Evolutionary conservation across 2,888 invertebrate genomes (phyloP).

Genomic region (Heliconius sara): DNA sequence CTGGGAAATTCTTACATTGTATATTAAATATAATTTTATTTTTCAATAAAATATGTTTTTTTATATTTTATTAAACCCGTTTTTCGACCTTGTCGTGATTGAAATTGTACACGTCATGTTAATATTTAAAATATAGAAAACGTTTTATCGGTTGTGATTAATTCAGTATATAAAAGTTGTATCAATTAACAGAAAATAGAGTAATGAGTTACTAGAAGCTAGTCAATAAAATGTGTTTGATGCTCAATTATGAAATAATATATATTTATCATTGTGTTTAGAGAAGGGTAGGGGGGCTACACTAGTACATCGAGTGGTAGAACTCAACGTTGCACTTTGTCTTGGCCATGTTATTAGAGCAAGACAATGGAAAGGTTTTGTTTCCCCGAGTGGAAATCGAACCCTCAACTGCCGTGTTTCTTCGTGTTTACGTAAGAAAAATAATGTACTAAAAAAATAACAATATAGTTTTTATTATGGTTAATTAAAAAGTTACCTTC

Average conservation of each 20-base stretch:
- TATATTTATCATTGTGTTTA: too few relatives aligned
- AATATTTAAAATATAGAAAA: background rate
- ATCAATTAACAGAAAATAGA: background rate
- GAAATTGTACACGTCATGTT: background rate
- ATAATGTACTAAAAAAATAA: background rate
- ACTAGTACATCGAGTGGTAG: too few relatives aligned
- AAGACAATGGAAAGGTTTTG: too few relatives aligned
- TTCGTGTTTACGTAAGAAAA: background rate
- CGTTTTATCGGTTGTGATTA: background rate
- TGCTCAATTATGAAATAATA: background rate
- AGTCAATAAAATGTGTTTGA: background rate
- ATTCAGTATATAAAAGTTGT: background rate
- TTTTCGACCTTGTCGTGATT: conserved; percentile 10
- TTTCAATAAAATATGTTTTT: background rate
- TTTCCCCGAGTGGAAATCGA: too few relatives aligned
- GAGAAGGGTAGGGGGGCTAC: too few relatives aligned
- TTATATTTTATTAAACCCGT: background rate
- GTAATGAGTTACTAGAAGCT: background rate
- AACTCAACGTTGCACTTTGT: too few relatives aligned
- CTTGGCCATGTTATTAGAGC: too few relatives aligned
- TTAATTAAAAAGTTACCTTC: background rate
- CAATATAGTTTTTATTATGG: background rate
- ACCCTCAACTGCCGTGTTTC: background rate
- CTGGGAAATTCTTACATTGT: background rate
- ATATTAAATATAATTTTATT: background rate